These are phyloP conservation scores for Scolopax rusticola DNA, from an alignment of 2,797 vertebrate genomes.

Conservation along the genomic window DNA sequence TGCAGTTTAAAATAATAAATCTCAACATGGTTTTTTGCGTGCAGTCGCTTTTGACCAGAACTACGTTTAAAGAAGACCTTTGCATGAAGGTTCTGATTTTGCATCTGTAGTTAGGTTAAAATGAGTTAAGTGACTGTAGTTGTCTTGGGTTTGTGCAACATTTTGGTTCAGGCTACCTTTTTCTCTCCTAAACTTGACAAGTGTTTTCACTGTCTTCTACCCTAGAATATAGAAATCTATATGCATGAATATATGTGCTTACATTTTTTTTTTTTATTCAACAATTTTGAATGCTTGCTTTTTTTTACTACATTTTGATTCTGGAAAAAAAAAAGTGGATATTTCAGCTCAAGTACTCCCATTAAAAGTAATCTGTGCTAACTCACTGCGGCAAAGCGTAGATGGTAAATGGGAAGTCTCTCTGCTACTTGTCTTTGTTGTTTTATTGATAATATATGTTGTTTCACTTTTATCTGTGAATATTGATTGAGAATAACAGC, in stretches of 20 bases:
- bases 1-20: neutral
- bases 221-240: neutral
- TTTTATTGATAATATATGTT: neutral
- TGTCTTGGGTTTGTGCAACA: neutral
- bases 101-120: neutral
- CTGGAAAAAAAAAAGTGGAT: neutral
- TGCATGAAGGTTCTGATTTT: neutral
- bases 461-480: neutral
- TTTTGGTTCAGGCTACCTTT: neutral
- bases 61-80: neutral
- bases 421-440: neutral
- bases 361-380: neutral
- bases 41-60: neutral
- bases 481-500: neutral
- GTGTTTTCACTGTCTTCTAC: neutral
- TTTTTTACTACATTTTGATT: neutral
- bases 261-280: fast-evolving
- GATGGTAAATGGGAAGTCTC: neutral
- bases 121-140: neutral
- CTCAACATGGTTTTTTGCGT: neutral
- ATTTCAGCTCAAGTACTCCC: neutral
- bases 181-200: neutral
- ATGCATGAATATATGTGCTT: neutral
- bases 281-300: neutral
- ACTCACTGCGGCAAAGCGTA: neutral